phyloP scores from a whole-genome alignment of 2,888 invertebrate genomes.

The Serrognathus titanus region DNA sequence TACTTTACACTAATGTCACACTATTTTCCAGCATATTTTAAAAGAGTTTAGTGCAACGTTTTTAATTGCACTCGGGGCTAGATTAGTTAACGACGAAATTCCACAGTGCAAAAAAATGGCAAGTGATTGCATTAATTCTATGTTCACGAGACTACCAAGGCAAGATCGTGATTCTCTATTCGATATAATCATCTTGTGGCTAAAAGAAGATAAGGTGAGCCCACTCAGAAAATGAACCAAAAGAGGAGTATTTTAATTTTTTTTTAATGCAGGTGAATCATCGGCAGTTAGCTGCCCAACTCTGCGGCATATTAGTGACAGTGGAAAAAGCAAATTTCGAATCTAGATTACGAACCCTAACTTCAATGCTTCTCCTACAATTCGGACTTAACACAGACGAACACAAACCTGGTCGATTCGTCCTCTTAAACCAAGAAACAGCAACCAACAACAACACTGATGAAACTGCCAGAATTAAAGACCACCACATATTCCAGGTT shows the following conservation, averaged over 20 bases:
- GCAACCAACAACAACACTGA: constrained; percentile 33
- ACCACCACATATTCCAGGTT: constrained; percentile 73
- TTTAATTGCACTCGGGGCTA: constrained; percentile 70
- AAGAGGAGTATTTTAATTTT: neutral
- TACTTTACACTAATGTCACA: neutral
- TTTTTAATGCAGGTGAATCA: constrained; percentile 56
- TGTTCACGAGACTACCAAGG: constrained; percentile 60
- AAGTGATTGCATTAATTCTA: constrained; percentile 67
- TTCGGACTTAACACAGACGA: too few species aligned
- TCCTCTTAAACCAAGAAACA: constrained; percentile 55
- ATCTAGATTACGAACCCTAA: constrained; percentile 58
- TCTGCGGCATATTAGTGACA: constrained; percentile 75
- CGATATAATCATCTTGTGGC: constrained; percentile 66
- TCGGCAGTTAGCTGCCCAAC: constrained; percentile 72
- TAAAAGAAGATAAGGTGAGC: constrained; percentile 61
- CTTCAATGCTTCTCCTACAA: constrained; percentile 55
- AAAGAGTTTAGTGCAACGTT: constrained; percentile 63
- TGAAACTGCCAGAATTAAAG: constrained; percentile 61
- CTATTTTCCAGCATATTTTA: constrained; percentile 55
- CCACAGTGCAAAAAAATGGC: constrained; percentile 71
- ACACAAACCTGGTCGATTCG: too few species aligned
- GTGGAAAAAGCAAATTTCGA: constrained; percentile 73
- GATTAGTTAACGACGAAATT: constrained; percentile 79
- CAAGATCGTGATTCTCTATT: constrained; percentile 66
- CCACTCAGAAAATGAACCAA: too few species aligned